These are phyloP conservation scores for Triplophysa rosa DNA, from an alignment of 2,113 vertebrate species.

Conservation along the genomic window DNA sequence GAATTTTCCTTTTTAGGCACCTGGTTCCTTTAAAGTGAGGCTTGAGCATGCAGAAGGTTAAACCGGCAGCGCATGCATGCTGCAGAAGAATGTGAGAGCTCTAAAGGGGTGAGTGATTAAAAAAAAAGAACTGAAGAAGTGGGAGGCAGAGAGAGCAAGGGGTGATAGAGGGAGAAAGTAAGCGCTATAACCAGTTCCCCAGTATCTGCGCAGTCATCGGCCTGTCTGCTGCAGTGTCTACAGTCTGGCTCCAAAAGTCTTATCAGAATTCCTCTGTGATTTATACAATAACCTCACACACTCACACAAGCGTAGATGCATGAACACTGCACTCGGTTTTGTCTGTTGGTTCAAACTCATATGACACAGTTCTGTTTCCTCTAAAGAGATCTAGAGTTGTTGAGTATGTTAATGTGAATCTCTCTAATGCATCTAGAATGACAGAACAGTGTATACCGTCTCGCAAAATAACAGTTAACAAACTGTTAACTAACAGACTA, in stretches of 20 bases:
- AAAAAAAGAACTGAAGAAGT: neutral
- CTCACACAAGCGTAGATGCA: constrained; percentile 31
- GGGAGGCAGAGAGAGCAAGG: neutral
- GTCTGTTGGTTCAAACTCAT: neutral
- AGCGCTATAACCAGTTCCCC: constrained; percentile 51
- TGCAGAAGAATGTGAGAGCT: neutral
- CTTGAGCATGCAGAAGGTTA: neutral
- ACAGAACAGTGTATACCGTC: neutral
- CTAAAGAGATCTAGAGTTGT: neutral
- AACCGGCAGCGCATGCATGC: neutral
- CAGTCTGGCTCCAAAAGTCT: constrained; percentile 75
- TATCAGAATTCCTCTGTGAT: constrained; percentile 70
- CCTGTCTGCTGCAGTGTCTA: constrained; percentile 63
- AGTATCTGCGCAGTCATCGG: constrained; percentile 75
- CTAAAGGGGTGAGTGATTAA: neutral
- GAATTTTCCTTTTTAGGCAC: no score
- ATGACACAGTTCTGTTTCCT: neutral
- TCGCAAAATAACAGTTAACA: neutral
- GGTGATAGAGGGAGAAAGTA: constrained; percentile 18
- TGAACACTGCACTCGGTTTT: neutral
- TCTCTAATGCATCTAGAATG: neutral
- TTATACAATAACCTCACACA: constrained; percentile 64
- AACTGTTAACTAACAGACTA: no score
- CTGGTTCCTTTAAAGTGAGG: neutral
- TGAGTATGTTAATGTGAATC: neutral